Base-by-base conservation (phyloP, 35 echinoderm and acorn worm genomes). In the Patiria miniata region DNA sequence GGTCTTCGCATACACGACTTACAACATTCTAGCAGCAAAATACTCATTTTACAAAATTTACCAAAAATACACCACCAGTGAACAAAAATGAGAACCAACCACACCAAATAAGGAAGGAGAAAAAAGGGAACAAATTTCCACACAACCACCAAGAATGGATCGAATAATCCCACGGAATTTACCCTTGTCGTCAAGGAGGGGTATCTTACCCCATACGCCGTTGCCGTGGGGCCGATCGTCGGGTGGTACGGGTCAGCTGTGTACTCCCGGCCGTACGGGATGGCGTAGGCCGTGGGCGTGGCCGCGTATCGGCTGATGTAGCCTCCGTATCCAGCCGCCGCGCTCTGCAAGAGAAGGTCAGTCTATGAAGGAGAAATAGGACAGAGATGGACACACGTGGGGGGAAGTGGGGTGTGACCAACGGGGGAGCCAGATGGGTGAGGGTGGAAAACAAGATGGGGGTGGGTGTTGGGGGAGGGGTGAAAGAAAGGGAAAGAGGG, bases 271-370 rank as follows among this genome's bases (percentile, higher is more conserved):
- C 91, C 91, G 76, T 97, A 97, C 17, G 95, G 95, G 81, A 97
- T 97, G 32, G 95, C 95, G 84, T 97, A 97, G 55, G 95, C 95
- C 39, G 95, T 85, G 17, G 95, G 91, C 37, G 91, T 80, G 40
- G 87, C 61, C 19, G 91, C 91, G 55, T 97, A 97, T 7, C 95
- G 92, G 84, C 95, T 97, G 83, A 97, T 93, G 91, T 97, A 97
- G 76, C 91, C 87, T 34, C 91, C 91, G 50, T 97, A 97, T 5
- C 79, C 76, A 9, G 94, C 91, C 19, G 94, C 94, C 29, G 95
- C 95, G 36, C 83, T 97, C 95, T 97, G 95, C 82, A 97, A 97
- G 60, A 97, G 91, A 97, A 97, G 95, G 88, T 97, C 95, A 80
- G 91, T 93, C 91, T 96, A 40, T 90, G 81, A 68, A 69, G 84